phyloP scores from a whole-genome alignment of 2,888 invertebrate species.

The Synergus gifuensis region DNA sequence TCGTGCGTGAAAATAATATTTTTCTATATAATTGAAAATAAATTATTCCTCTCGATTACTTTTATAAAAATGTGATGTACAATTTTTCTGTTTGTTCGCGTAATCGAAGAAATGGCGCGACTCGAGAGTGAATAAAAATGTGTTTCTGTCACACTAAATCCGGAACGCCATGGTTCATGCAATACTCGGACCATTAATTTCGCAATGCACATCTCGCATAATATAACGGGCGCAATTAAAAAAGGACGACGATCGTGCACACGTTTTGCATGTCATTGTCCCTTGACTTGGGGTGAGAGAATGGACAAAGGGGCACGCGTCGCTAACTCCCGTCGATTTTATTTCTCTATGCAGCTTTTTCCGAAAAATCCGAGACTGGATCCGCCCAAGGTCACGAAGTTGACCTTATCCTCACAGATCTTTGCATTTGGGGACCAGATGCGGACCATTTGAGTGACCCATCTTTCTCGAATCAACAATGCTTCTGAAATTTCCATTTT shows the following conservation, averaged over 20 bases:
- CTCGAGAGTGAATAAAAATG: conserved; percentile 20
- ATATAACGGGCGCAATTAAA: conserved; percentile 68
- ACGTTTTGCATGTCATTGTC: conserved; percentile 73
- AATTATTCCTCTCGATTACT: not conserved
- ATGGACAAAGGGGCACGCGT: conserved; percentile 55
- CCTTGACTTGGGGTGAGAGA: conserved; percentile 58
- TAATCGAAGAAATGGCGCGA: conserved; percentile 18
- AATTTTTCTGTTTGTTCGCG: conserved; percentile 12
- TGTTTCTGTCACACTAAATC: conserved; percentile 33
- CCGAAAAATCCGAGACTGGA: conserved; percentile 66
- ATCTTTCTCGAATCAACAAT: conserved; percentile 62
- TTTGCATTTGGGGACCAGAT: conserved; percentile 59
- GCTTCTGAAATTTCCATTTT: conserved; percentile 69
- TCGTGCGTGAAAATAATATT: not conserved
- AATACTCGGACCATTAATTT: conserved; percentile 66
- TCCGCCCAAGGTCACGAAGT: conserved; percentile 70
- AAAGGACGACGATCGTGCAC: conserved; percentile 66
- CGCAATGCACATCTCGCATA: conserved; percentile 64
- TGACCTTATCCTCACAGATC: conserved; percentile 61
- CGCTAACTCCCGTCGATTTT: conserved; percentile 47
- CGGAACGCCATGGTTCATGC: conserved; percentile 8
- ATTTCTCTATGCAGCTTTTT: conserved; percentile 64
- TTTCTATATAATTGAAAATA: too few species aligned
- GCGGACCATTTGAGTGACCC: conserved; percentile 61
- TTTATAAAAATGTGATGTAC: not conserved